Evolutionary conservation across 2,888 invertebrate genomes (phyloP).

Genomic region (Epirrhoe tristata): DNA sequence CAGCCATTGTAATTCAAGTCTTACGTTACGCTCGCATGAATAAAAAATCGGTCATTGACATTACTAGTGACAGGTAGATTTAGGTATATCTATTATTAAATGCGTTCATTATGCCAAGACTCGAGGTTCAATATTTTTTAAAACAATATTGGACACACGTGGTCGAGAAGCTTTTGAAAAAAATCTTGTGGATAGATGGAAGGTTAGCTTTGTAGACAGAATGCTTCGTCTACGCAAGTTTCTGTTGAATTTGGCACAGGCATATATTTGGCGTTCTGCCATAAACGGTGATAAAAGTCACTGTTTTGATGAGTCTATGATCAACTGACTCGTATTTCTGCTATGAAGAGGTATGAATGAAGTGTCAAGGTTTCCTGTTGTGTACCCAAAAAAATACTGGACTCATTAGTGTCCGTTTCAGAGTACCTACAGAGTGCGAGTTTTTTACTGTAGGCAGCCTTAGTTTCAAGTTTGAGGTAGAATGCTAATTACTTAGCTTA

Average conservation of each 20-base stretch:
- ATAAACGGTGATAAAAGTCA: constrained; percentile 39
- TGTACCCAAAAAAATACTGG: neutral
- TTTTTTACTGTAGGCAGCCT: neutral
- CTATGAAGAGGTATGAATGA: constrained; percentile 1
- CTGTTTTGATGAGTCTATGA: constrained; percentile 28
- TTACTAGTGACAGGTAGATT: neutral
- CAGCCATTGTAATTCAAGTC: constrained; percentile 17
- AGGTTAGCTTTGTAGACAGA: constrained; percentile 1
- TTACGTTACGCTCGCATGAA: neutral
- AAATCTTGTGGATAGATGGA: neutral
- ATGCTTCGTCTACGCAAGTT: constrained; percentile 12
- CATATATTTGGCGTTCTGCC: constrained; percentile 49
- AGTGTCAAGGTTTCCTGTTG: neutral
- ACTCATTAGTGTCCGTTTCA: neutral
- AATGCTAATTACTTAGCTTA: neutral
- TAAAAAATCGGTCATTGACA: constrained; percentile 26
- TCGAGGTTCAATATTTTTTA: neutral
- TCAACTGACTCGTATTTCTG: constrained; percentile 34
- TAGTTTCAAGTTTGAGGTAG: neutral
- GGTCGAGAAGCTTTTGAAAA: neutral
- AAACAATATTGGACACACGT: neutral
- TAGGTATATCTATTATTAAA: constrained; percentile 4
- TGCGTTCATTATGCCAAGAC: constrained; percentile 8
- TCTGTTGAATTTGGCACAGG: constrained; percentile 34
- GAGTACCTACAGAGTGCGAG: too few species aligned